Conservation (phyloP, 2,888 invertebrate species). For the Bellardia bayeri region DNA sequence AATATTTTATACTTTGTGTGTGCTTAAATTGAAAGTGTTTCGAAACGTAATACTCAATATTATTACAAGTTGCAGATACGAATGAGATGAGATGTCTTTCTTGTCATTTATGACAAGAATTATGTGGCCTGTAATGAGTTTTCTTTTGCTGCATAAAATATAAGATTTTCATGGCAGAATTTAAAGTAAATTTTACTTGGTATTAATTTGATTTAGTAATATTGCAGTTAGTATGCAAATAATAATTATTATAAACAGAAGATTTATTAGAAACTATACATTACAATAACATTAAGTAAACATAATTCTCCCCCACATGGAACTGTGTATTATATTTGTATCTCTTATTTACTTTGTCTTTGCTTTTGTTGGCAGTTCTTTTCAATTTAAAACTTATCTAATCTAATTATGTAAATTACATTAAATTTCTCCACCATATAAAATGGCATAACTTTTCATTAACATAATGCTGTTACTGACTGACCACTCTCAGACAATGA, state of each 20-base stretch:
- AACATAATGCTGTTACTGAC: constrained; percentile 39
- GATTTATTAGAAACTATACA: too few relatives aligned
- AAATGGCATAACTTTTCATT: constrained; percentile 52
- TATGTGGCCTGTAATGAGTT: not conserved
- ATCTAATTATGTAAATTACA: constrained; percentile 13
- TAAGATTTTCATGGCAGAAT: not conserved
- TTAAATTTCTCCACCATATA: constrained; percentile 6
- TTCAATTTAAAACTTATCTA: not conserved
- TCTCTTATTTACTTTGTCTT: not conserved
- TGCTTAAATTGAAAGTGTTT: constrained; percentile 19
- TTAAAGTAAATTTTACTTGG: not conserved
- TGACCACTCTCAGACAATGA: constrained; percentile 7
- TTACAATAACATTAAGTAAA: too few relatives aligned
- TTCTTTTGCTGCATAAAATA: constrained; percentile 2
- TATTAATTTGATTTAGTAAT: constrained; percentile 1
- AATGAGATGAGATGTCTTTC: not conserved
- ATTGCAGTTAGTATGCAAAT: not conserved
- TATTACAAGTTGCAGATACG: not conserved
- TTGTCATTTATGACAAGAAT: not conserved
- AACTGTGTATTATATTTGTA: too few relatives aligned
- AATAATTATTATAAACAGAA: too few relatives aligned
- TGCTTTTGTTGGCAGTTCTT: not conserved
- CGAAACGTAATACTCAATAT: not conserved
- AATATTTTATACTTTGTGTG: constrained; percentile 32
- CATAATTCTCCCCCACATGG: too few relatives aligned